A percentile compares a stretch with the other conserved stretches of the same genome.
phyloP scores from a whole-genome alignment of 1,140 invertebrate species.

The Danaus plexippus region DNA sequence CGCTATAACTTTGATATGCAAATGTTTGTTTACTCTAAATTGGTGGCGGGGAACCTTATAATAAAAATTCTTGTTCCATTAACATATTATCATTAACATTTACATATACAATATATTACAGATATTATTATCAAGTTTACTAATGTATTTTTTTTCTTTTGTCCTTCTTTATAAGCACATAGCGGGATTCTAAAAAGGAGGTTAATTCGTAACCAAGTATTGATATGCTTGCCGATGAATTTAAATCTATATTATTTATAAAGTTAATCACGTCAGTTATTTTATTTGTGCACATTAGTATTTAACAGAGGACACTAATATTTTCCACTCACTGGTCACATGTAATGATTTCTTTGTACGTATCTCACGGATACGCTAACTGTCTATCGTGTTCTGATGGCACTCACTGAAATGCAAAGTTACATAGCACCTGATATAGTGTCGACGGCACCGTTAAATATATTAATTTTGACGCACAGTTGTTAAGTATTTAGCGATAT shows the following conservation, averaged over 20 bases:
- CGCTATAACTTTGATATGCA: constrained; percentile 34
- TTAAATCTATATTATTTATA: constrained; percentile 42
- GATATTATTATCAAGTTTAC: constrained; percentile 49
- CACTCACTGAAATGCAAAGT: constrained; percentile 76
- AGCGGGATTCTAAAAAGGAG: constrained; percentile 70
- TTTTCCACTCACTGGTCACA: constrained; percentile 77
- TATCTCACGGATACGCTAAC: constrained; percentile 33
- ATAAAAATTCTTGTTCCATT: constrained; percentile 18
- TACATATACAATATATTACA: constrained; percentile 12
- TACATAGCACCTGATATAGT: constrained; percentile 75
- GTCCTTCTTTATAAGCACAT: constrained; percentile 64
- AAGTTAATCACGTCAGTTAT: constrained; percentile 32
- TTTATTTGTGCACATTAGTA: constrained; percentile 35
- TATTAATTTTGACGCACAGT: constrained; percentile 75
- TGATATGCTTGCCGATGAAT: constrained; percentile 65
- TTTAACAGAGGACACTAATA: constrained; percentile 24
- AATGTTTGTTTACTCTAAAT: constrained; percentile 31
- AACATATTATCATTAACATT: constrained; percentile 11
- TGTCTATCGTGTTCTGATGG: constrained; percentile 58
- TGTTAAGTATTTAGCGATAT: constrained; percentile 72
- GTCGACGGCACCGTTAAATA: constrained; percentile 74
- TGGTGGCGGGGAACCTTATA: constrained; percentile 41
- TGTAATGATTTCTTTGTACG: constrained; percentile 76
- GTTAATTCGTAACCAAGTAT: constrained; percentile 65
- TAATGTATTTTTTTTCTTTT: constrained; percentile 69